phyloP scores from a whole-genome alignment of 2,888 invertebrate species.

The Megaustenia siamemsis region DNA sequence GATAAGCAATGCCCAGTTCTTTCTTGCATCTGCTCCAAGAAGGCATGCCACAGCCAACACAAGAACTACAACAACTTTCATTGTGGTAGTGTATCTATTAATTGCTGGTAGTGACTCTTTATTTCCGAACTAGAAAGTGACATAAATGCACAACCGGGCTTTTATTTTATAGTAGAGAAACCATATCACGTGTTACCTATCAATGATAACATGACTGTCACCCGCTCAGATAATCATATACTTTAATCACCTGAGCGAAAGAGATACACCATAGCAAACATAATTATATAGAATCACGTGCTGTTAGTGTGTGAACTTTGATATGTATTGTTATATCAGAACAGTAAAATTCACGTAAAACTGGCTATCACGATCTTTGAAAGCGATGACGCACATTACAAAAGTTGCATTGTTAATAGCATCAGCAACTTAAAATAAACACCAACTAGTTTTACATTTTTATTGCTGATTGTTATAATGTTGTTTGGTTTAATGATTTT shows the following conservation, averaged over 20 bases:
- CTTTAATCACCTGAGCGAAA: no score
- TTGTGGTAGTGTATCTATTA: background rate
- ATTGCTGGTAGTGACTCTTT: background rate
- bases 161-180: conserved; percentile 1
- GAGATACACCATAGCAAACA: no score
- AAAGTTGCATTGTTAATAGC: no score
- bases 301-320: background rate
- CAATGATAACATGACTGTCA: background rate
- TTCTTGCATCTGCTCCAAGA: conserved; percentile 13
- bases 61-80: background rate
- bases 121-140: no score
- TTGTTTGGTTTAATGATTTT: no score
- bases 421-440: no score
- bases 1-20: conserved; percentile 83
- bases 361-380: no score
- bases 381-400: no score
- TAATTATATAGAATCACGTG: background rate
- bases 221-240: background rate
- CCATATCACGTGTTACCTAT: background rate
- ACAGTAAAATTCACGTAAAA: no score
- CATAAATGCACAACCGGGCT: background rate
- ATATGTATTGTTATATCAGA: no score
- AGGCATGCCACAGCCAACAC: background rate
- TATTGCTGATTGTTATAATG: no score
- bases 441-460: no score